Conservation (phyloP, 2,797 vertebrate species). For the Miichthys miiuy region DNA sequence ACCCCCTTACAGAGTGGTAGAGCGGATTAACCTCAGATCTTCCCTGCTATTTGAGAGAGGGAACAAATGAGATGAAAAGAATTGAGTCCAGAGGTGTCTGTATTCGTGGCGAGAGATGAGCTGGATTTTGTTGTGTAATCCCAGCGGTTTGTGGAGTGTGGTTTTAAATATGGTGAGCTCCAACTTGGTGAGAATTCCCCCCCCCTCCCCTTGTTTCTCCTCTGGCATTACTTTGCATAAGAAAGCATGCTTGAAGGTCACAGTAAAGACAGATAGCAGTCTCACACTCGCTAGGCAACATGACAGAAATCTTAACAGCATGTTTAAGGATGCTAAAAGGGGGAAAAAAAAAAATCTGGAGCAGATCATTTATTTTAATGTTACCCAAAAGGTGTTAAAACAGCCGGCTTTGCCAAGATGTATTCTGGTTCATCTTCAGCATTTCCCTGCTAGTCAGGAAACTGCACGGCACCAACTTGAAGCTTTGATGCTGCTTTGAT, state of each 20-base stretch:
- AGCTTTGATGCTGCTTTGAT: constrained; percentile 54
- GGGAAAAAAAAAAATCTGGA: background rate
- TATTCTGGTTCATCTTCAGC: constrained; percentile 17
- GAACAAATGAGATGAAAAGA: constrained; percentile 48
- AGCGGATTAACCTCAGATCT: constrained; percentile 70
- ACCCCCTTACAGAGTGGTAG: constrained; percentile 46
- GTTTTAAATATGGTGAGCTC: constrained; percentile 15
- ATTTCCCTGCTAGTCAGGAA: constrained; percentile 1
- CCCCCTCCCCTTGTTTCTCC: constrained; percentile 22
- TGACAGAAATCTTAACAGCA: background rate
- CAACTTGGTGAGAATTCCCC: constrained; percentile 1
- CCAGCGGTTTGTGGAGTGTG: constrained; percentile 23
- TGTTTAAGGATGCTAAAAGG: background rate
- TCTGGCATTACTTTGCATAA: background rate
- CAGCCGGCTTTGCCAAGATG: background rate
- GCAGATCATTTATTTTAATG: background rate
- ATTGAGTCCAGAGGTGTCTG: constrained; percentile 37
- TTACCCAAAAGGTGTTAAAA: background rate
- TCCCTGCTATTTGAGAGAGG: constrained; percentile 33
- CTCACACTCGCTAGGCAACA: background rate
- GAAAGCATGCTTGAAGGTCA: constrained; percentile 49
- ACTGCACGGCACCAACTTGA: constrained; percentile 18
- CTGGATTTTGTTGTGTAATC: constrained; percentile 49
- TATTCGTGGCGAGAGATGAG: constrained; percentile 34
- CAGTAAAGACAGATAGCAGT: background rate